Evolutionary conservation across 2,797 vertebrate genomes (phyloP).

Genomic region (Tamandua tetradactyla): DNA sequence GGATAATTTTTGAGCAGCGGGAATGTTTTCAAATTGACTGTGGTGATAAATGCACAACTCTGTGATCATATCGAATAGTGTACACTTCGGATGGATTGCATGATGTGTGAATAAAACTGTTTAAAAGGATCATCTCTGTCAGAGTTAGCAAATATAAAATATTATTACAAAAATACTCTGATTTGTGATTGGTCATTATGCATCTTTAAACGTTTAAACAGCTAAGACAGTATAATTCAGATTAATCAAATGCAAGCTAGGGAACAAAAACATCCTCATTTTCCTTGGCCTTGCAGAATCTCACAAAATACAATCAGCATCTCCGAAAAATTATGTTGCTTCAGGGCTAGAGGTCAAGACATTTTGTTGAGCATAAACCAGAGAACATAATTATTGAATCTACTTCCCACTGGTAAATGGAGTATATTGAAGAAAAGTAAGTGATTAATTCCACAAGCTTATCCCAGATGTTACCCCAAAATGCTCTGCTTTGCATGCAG

Average conservation of each 20-base stretch:
- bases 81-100: too few relatives aligned
- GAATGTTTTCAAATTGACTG: too few relatives aligned
- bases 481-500: slow-evolving; percentile 44
- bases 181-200: slow-evolving; percentile 28
- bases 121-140: background rate
- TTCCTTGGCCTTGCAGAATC: background rate
- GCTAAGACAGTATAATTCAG: slow-evolving; percentile 6
- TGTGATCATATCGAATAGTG: too few relatives aligned
- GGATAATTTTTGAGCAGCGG: too few relatives aligned
- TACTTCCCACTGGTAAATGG: background rate
- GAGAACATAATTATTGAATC: slow-evolving; percentile 51
- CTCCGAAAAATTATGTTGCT: slow-evolving; percentile 21
- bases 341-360: slow-evolving; percentile 32
- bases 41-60: too few relatives aligned
- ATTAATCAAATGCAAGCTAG: background rate
- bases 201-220: background rate
- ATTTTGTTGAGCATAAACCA: slow-evolving; percentile 21
- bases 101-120: too few relatives aligned
- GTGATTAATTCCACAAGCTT: slow-evolving; percentile 50
- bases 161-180: background rate
- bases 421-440: slow-evolving; percentile 26
- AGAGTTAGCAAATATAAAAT: slow-evolving; percentile 31
- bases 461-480: background rate
- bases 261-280: background rate
- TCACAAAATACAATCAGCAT: background rate